Evolutionary conservation across 2,888 invertebrate species (phyloP).

Genomic region (Drosophila rellima): DNA sequence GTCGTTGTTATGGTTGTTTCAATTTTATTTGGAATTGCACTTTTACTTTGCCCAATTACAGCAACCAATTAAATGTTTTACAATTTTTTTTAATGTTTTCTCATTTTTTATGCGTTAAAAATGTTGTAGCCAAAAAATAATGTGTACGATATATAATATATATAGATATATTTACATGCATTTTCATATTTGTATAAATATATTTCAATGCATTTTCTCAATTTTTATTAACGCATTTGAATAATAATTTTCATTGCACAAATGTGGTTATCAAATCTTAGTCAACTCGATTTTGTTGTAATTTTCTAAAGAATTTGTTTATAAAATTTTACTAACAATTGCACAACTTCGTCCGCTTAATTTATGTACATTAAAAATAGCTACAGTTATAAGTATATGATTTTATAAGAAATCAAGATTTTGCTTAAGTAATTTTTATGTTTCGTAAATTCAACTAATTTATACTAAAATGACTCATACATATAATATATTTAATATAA

Average conservation of each 20-base stretch:
- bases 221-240: conserved; percentile 46
- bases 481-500: conserved; percentile 33
- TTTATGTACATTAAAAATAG: conserved; percentile 65
- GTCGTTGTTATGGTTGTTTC: conserved; percentile 62
- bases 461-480: conserved; percentile 74
- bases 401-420: conserved; percentile 61
- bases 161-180: conserved; percentile 37
- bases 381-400: conserved; percentile 40
- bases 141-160: conserved; percentile 41
- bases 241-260: conserved; percentile 62
- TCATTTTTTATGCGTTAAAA: conserved; percentile 61
- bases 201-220: conserved; percentile 41
- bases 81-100: conserved; percentile 66
- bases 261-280: conserved; percentile 41
- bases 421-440: conserved; percentile 59
- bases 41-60: conserved; percentile 69
- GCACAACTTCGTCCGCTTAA: conserved; percentile 74
- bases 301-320: conserved; percentile 52
- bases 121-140: conserved; percentile 68
- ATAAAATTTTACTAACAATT: conserved; percentile 75
- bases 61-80: conserved; percentile 71
- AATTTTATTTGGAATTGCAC: conserved; percentile 79
- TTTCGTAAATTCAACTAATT: conserved; percentile 72
- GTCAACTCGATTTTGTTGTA: conserved; percentile 41
- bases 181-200: conserved; percentile 55